Base-by-base conservation (phyloP, 2,113 vertebrate species). In the Pelecanus crispus region DNA sequence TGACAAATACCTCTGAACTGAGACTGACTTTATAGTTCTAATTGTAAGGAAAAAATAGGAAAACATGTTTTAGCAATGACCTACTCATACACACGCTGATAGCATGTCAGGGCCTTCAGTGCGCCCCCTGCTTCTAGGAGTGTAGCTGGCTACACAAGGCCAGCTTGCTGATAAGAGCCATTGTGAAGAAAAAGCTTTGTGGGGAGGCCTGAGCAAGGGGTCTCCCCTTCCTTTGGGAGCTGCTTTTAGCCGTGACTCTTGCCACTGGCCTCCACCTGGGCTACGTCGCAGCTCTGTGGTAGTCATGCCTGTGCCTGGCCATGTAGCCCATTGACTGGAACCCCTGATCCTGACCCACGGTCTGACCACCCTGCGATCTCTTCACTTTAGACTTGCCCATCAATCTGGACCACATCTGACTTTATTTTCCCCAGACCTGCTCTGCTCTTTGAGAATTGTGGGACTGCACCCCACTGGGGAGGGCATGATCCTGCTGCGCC, bases 401-500 rank as follows among this genome's bases (percentile, higher is more conserved):
- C 47, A 10, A 1, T n/a, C 40, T 62, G 22, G 58, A 40, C 16
- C 9, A n/a, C 1, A 1, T 40, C 40, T 61, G 26, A 77, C 52
- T 28, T 49, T 49, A 25, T 67, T 89, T 66, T 56, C 8, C 1
- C 29, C 42, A 68, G 49, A 31, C 12, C 17, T 50, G 45, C 22
- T 66, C 55, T 79, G 34, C 6, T 74, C 8, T 40, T 63, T 34
- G 11, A 68, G 49, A 63, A 63, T 1, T 32, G 18, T 31, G 28
- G 19, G 11, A n/a, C 28, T 40, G 36, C 14, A 63, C 8, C 24
- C 7, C 1, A 2, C 0, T 17, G 38, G 12, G 10, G 17, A 71
- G 11, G 7, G 5, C 16, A 50, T 24, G 36, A n/a, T 9, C 18
- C 12, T 32, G 11, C 9, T 0, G 0, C 34, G 31, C 44, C 45